Percentiles rank a stretch among this genome's conserved stretches.
Conservation (phyloP, 2,797 vertebrate genomes). For the Pipistrellus pipistrellus region DNA sequence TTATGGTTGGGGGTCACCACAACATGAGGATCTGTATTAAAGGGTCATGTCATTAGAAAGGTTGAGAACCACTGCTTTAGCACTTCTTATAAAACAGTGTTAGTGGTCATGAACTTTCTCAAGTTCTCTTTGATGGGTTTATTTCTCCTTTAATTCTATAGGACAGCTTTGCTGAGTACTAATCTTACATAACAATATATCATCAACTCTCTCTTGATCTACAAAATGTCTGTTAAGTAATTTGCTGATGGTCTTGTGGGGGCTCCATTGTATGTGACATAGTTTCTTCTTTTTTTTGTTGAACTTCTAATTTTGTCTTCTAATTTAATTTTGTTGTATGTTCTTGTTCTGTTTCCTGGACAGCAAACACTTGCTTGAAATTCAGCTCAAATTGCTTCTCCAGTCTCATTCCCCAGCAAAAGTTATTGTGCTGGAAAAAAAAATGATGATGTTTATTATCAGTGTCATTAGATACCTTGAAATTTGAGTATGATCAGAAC, state of each 20-base stretch:
- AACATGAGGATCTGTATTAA: no score
- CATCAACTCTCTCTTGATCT: not conserved
- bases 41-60: no score
- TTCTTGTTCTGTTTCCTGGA: conserved; percentile 7
- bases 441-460: not conserved
- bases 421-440: conserved; percentile 42
- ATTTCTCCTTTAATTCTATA: not conserved
- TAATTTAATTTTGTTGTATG: not conserved
- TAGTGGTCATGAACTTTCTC: not conserved
- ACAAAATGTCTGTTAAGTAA: not conserved
- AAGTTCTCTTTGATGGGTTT: not conserved
- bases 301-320: not conserved
- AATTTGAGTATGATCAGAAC: not conserved
- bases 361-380: conserved; percentile 70
- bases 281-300: not conserved
- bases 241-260: not conserved
- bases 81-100: not conserved
- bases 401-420: conserved; percentile 58
- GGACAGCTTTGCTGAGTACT: not conserved
- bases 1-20: no score
- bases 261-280: not conserved
- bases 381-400: conserved; percentile 70
- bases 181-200: not conserved
- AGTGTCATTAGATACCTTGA: not conserved
- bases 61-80: no score